Conservation (phyloP, 2,113 vertebrate species). For the Myiozetetes cayanensis region DNA sequence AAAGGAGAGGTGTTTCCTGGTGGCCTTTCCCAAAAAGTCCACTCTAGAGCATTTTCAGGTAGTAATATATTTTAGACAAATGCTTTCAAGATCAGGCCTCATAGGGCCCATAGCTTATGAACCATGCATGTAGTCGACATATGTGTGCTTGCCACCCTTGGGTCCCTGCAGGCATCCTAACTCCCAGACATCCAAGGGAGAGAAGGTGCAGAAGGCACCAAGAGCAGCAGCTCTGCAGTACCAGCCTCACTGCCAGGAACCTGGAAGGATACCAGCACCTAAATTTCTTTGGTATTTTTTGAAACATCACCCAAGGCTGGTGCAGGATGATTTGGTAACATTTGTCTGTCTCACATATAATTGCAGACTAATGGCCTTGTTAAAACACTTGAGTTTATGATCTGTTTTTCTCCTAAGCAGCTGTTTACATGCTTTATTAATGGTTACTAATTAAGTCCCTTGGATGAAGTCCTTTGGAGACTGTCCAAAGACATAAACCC, state of each 20-base stretch:
- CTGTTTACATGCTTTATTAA: slow-evolving; percentile 46
- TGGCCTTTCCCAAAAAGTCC: not conserved
- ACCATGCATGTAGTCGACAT: accelerated
- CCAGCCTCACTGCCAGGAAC: not conserved
- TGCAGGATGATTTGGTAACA: not conserved
- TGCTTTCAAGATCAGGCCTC: not conserved
- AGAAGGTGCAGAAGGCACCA: not conserved
- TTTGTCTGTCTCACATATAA: slow-evolving; percentile 1
- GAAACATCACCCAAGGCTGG: not conserved
- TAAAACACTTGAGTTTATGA: slow-evolving; percentile 24
- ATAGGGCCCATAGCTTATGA: not conserved
- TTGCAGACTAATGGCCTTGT: not conserved
- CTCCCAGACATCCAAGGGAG: not conserved
- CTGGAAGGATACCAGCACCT: not conserved
- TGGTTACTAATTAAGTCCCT: slow-evolving; percentile 18
- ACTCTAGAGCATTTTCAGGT: not conserved
- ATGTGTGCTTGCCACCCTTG: not conserved
- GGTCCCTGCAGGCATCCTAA: not conserved
- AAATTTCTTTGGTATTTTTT: not conserved
- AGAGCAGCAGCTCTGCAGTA: not conserved
- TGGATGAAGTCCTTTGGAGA: slow-evolving; percentile 30
- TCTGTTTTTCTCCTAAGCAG: slow-evolving; percentile 31
- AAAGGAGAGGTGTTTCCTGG: not conserved
- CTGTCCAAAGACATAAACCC: slow-evolving; percentile 40
- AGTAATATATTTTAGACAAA: not conserved